A percentile compares a stretch with the other conserved stretches of the same genome.
phyloP scores from a whole-genome alignment of 2,888 invertebrate genomes.

The Thelaira solivaga region DNA sequence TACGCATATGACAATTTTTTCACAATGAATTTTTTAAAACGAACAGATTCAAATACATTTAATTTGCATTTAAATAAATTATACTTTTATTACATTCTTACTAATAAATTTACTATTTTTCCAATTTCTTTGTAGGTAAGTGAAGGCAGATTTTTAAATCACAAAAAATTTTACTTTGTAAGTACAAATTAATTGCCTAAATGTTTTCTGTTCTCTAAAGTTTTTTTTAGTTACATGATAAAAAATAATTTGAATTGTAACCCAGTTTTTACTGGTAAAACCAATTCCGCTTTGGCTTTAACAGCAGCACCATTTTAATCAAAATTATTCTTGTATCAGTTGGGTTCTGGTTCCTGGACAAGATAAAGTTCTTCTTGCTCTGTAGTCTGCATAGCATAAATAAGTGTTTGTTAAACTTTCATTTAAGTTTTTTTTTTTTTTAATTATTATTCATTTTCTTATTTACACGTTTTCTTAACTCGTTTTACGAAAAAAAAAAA shows the following conservation, averaged over 20 bases:
- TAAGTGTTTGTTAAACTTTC: neutral
- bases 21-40: too few relatives aligned
- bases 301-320: neutral
- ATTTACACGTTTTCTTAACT: neutral
- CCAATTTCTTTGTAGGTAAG: conserved; percentile 44
- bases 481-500: neutral
- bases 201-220: too few relatives aligned
- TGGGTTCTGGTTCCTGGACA: too few relatives aligned
- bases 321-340: too few relatives aligned
- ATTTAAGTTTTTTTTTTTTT: neutral
- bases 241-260: too few relatives aligned
- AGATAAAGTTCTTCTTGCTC: neutral
- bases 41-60: too few relatives aligned
- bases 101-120: neutral
- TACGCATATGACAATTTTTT: too few relatives aligned
- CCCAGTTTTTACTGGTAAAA: too few relatives aligned
- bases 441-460: neutral
- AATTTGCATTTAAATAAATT: too few relatives aligned
- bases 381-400: neutral
- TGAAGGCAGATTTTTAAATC: neutral
- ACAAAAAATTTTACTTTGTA: neutral
- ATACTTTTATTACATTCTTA: neutral
- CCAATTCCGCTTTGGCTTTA: neutral
- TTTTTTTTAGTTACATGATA: too few relatives aligned
- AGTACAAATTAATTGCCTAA: too few relatives aligned